Conservation (phyloP, 2,888 invertebrate genomes). For the Noctua janthina region DNA sequence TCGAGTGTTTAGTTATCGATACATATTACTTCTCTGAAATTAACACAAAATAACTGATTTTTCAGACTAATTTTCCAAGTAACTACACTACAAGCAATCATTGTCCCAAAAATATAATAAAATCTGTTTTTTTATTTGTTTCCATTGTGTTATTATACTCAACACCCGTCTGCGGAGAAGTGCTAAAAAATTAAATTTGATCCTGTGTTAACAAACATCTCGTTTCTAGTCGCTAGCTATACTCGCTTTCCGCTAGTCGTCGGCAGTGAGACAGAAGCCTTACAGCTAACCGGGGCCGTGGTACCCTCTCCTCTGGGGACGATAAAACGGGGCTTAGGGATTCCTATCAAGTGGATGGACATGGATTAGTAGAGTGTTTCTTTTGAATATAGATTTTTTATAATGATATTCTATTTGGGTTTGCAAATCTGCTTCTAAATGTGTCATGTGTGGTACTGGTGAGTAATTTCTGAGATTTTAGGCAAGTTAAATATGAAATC, state of each 20-base stretch:
- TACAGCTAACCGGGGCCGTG: constrained; percentile 1
- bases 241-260: not conserved
- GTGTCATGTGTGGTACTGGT: not conserved
- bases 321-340: constrained; percentile 50
- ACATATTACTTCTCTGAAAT: no score
- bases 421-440: not conserved
- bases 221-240: not conserved
- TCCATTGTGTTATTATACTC: no score
- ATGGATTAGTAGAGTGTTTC: constrained; percentile 10
- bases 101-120: not conserved
- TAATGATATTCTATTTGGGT: not conserved
- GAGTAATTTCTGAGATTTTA: not conserved
- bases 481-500: no score
- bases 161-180: not conserved
- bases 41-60: not conserved
- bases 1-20: not conserved
- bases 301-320: constrained; percentile 20
- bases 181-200: not conserved
- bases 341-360: constrained; percentile 44
- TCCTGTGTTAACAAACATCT: not conserved
- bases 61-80: not conserved
- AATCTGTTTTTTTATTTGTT: no score
- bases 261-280: not conserved
- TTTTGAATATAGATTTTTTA: constrained; percentile 29
- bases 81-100: not conserved